These are phyloP conservation scores for Pseudorectes ferrugineus DNA, from an alignment of 2,113 vertebrate species.

Conservation along the genomic window DNA sequence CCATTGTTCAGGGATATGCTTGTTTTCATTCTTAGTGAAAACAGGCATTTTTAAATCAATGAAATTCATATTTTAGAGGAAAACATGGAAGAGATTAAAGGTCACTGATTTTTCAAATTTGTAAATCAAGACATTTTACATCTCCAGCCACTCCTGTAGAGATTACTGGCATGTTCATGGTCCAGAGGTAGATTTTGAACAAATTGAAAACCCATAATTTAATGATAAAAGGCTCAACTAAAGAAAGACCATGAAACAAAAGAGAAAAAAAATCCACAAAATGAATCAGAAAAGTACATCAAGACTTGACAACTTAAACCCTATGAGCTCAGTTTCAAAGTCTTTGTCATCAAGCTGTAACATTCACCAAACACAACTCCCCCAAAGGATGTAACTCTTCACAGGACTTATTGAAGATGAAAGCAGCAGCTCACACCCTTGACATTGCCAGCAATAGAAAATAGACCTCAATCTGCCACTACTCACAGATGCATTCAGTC, in stretches of 20 bases:
- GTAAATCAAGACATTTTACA: neutral
- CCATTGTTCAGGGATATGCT: neutral
- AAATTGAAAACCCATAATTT: neutral
- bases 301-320: neutral
- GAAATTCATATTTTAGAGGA: neutral
- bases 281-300: neutral
- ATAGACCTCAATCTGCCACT: neutral
- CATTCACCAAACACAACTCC: neutral
- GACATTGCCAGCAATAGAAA: neutral
- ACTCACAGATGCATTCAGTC: neutral
- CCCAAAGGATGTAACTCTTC: neutral
- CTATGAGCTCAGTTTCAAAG: neutral
- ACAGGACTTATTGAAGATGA: neutral
- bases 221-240: neutral
- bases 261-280: neutral
- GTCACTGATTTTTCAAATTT: accelerated
- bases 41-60: neutral
- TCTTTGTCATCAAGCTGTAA: neutral
- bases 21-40: neutral
- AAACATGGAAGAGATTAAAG: neutral
- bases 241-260: neutral
- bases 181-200: neutral
- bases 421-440: neutral
- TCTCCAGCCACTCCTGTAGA: neutral
- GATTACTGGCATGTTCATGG: neutral